Evolutionary conservation across 2,113 vertebrate species (phyloP), one percentile per base, ranked within the genome.

Genomic region (Onychostruthus taczanowskii): DNA sequence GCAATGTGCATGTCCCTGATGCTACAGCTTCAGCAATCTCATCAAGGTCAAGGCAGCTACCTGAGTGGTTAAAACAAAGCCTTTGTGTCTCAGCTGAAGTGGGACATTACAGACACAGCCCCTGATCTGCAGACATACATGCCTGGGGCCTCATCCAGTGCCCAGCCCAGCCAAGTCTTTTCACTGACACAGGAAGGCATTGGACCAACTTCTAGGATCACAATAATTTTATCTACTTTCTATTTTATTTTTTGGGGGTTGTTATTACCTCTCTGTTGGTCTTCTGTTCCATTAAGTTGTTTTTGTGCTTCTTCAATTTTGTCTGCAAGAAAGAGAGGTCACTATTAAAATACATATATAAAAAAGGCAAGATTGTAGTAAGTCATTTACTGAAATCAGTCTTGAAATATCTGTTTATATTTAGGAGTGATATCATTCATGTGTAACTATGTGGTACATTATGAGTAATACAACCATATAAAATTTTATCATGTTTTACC

Each of bases 241-340:
- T 39, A 4, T 31, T 88, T 88, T 5, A 18, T 49, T 84, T 91
- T 84, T 19, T 0, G 10, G 5, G 28, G 4, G 21, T 50, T 66
- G 47, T 82, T 87, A 80, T 97, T 98, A 99, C 99, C 99, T 99
- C 99, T 99, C 96, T 99, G 98, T 94, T 98, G 96, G 89, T 97
- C 98, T 98, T 99, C 98, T 82, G 98, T 99, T 87, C 98, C 98
- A 94, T 99, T 99, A 47, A 99, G 98, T 96, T 99, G 99, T 94
- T 99, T 99, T 97, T 99, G 99, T 97, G 99, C 99, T 98, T 99
- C 99, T 98, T 99, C 99, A 91, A 99, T 99, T 99, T 99, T 99
- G 94, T 99, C 99, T 99, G 98, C 97, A 98, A 95, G 82, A 96
- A 91, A 88, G 30, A 93, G 41, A 93, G 66, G 13, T 76, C 39